Evolutionary conservation across 1,140 invertebrate species (phyloP).

Genomic region (Neodiprion virginianus): DNA sequence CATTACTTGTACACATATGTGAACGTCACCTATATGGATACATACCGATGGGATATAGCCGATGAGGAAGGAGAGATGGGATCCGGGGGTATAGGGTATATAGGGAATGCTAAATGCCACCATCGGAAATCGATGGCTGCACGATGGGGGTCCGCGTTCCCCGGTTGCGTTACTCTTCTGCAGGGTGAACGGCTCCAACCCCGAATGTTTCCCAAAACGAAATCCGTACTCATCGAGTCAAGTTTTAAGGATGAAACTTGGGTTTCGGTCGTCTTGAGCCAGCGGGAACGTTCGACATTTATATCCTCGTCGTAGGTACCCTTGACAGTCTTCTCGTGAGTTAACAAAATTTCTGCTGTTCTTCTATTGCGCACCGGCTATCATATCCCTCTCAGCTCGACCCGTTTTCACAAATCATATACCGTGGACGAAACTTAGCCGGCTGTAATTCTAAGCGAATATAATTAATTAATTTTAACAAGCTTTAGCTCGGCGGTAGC

Average conservation of each 20-base stretch:
- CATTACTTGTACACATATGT: constrained; percentile 13
- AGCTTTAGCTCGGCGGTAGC: not conserved
- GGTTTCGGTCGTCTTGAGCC: too few relatives aligned
- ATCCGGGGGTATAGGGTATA: constrained; percentile 39
- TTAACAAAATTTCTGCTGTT: too few relatives aligned
- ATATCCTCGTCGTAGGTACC: too few relatives aligned
- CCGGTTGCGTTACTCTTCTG: not conserved
- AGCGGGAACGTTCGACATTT: too few relatives aligned
- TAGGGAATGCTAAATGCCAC: constrained; percentile 57
- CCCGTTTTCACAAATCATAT: constrained; percentile 1
- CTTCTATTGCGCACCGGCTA: not conserved
- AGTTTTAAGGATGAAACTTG: too few relatives aligned
- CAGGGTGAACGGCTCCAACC: not conserved
- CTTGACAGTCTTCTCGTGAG: too few relatives aligned
- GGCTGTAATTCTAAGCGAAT: not conserved
- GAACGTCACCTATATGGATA: constrained; percentile 37
- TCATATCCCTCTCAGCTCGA: not conserved
- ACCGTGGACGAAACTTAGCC: not conserved
- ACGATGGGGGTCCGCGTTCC: not conserved
- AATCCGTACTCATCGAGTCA: not conserved
- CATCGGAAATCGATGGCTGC: constrained; percentile 59
- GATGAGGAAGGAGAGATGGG: constrained; percentile 26
- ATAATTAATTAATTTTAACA: constrained; percentile 6
- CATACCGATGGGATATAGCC: constrained; percentile 36
- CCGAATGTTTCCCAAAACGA: not conserved